These are phyloP conservation scores for Bambusicola thoracicus DNA, from an alignment of 2,113 vertebrate species.

Conservation along the genomic window DNA sequence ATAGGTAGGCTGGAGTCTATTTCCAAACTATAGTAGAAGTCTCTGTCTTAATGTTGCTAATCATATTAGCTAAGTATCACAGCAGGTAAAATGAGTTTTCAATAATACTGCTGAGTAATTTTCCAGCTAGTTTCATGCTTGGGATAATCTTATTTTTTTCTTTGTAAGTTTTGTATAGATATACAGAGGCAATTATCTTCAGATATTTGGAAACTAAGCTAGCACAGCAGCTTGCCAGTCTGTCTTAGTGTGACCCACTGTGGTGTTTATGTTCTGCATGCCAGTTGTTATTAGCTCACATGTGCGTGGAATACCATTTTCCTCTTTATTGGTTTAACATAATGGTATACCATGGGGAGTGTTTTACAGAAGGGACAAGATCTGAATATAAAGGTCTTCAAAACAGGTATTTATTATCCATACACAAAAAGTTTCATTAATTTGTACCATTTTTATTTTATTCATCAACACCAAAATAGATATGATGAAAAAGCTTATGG, in stretches of 20 bases:
- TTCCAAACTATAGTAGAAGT: constrained; percentile 38
- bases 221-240: constrained; percentile 62
- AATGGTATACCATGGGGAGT: constrained; percentile 37
- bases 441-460: constrained; percentile 10
- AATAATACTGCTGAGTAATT: constrained; percentile 59
- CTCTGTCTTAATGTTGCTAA: not conserved
- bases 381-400: constrained; percentile 28
- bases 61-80: constrained; percentile 63
- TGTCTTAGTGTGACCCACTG: constrained; percentile 50
- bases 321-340: constrained; percentile 63
- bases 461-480: not conserved
- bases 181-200: constrained; percentile 55
- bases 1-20: not conserved
- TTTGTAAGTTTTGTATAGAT: constrained; percentile 63
- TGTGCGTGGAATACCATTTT: constrained; percentile 60
- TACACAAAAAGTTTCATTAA: not conserved
- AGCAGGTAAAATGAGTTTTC: constrained; percentile 63
- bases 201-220: constrained; percentile 65
- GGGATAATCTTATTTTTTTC: constrained; percentile 65
- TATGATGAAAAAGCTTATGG: not conserved
- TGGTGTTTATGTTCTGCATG: constrained; percentile 72
- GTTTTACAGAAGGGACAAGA: constrained; percentile 28
- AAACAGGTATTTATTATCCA: constrained; percentile 29
- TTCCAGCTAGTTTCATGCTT: constrained; percentile 59
- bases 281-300: constrained; percentile 72